Percentiles rank a stretch among this genome's conserved stretches.
These are phyloP conservation scores for Hoplostethus mediterraneus DNA, from an alignment of 2,797 vertebrate genomes.

Conservation along the genomic window DNA sequence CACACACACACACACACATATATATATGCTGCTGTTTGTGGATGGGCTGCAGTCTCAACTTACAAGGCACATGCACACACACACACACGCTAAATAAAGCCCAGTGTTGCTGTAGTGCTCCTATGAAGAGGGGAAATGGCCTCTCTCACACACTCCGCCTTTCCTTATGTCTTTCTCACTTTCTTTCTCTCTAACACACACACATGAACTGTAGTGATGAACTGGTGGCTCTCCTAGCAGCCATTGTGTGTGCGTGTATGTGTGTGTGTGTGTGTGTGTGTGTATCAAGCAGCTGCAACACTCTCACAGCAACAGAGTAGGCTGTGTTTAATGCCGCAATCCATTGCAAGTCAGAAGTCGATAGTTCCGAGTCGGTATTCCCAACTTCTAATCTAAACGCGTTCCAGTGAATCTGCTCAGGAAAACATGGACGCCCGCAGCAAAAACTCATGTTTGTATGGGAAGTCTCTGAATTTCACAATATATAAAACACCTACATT, in stretches of 20 bases:
- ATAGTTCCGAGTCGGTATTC: no score
- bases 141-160: conserved; percentile 28
- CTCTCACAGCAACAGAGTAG: conserved; percentile 31
- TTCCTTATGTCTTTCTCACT: conserved; percentile 18
- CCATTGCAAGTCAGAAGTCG: no score
- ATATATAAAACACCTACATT: no score
- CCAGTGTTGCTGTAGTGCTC: not conserved
- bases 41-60: not conserved
- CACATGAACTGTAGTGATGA: conserved; percentile 16
- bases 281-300: conserved; percentile 23
- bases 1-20: not conserved
- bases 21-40: conserved; percentile 1
- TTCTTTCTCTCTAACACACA: not conserved
- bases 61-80: not conserved
- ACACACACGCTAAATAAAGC: conserved; percentile 21
- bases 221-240: conserved; percentile 15
- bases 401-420: no score
- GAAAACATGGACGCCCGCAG: no score
- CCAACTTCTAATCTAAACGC: no score
- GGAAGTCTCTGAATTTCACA: no score
- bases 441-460: no score
- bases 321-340: not conserved
- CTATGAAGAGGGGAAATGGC: conserved; percentile 31
- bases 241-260: not conserved
- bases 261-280: not conserved